Conservation (phyloP, 2,797 vertebrate genomes). For the Cheirogaleus major region DNA sequence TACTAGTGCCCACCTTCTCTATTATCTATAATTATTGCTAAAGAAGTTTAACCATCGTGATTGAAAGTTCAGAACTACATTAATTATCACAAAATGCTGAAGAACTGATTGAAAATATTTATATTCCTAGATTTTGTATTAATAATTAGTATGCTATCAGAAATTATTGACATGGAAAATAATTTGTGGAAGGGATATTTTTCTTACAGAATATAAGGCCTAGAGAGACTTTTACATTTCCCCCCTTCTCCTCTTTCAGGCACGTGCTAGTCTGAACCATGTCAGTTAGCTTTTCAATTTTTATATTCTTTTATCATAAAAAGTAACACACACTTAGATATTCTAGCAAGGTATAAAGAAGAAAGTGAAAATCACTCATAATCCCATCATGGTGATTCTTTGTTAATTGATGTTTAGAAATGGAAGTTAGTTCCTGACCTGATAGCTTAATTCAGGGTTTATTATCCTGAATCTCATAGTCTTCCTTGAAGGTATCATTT, state of each 20-base stretch:
- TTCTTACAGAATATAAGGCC: not conserved
- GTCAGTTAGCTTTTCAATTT: constrained; percentile 15
- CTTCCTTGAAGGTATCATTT: not conserved
- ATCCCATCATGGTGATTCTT: not conserved
- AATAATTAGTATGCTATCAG: not conserved
- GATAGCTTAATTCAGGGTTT: not conserved
- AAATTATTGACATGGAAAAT: constrained; percentile 35
- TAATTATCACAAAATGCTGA: constrained; percentile 19
- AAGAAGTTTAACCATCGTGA: not conserved
- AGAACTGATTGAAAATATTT: not conserved
- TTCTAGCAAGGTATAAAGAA: constrained; percentile 16
- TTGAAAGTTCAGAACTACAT: not conserved
- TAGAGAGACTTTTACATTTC: not conserved
- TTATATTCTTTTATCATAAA: constrained; percentile 20
- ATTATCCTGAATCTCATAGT: constrained; percentile 4
- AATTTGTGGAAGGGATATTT: constrained; percentile 11
- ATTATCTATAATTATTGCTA: not conserved
- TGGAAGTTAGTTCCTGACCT: not conserved
- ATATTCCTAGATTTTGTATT: not conserved
- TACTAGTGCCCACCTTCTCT: not conserved
- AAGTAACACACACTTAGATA: not conserved
- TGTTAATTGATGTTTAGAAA: not conserved
- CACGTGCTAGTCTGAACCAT: not conserved
- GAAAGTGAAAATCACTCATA: constrained; percentile 14
- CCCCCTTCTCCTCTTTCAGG: not conserved